A percentile compares a stretch with the other conserved stretches of the same genome.
These are phyloP conservation scores for Neolamprologus devosi DNA, from an alignment of 2,113 vertebrate genomes.

Conservation along the genomic window DNA sequence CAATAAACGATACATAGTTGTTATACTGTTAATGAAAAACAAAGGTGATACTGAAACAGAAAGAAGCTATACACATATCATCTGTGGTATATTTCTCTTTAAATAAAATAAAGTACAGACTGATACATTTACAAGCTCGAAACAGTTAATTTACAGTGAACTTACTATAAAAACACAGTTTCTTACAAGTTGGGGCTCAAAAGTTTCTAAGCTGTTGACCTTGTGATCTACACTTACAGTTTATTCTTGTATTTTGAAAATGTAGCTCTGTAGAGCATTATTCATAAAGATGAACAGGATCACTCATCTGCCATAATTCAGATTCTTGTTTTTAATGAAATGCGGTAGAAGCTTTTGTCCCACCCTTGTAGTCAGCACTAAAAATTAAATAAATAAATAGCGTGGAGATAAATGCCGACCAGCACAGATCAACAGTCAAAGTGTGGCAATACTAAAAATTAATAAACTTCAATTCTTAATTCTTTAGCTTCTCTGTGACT, in stretches of 20 bases:
- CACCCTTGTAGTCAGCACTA: not conserved
- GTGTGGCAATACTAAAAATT: not conserved
- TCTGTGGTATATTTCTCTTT: not conserved
- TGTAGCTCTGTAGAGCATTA: not conserved
- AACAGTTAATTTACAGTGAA: not conserved
- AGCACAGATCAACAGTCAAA: not conserved
- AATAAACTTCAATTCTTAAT: not conserved
- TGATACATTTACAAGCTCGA: not conserved
- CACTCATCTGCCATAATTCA: not conserved
- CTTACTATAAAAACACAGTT: not conserved
- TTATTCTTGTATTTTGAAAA: not conserved
- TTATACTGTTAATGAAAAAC: not conserved
- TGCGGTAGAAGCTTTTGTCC: not conserved
- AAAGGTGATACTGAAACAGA: not conserved
- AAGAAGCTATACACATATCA: not conserved
- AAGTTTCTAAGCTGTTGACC: not conserved
- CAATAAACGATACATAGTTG: not conserved
- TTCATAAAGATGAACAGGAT: not conserved
- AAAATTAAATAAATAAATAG: not conserved
- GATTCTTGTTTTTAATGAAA: not conserved
- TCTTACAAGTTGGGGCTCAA: not conserved
- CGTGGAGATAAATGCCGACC: not conserved
- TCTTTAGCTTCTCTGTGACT: not conserved
- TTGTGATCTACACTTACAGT: not conserved
- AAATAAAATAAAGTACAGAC: not conserved